A percentile compares a stretch with the other conserved stretches of the same genome.
Evolutionary conservation across 2,888 invertebrate species (phyloP).

Genomic region (Chrysopilus asiliformis): DNA sequence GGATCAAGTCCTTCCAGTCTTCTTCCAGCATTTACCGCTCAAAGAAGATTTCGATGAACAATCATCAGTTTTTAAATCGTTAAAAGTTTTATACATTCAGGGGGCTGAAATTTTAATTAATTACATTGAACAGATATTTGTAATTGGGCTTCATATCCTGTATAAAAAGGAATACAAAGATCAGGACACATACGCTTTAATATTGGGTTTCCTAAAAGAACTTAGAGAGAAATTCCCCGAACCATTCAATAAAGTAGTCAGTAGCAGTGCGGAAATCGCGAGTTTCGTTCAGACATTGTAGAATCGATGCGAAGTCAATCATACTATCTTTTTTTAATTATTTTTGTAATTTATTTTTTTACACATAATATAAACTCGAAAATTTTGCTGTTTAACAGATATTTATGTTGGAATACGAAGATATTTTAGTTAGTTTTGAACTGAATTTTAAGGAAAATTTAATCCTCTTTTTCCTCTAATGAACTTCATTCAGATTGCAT

Average conservation of each 20-base stretch:
- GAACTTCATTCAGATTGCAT: too few relatives aligned
- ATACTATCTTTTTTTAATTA: too few relatives aligned
- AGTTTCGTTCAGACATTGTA: constrained; percentile 22
- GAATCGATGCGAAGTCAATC: too few relatives aligned
- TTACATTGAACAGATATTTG: constrained; percentile 42
- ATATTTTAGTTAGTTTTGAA: too few relatives aligned
- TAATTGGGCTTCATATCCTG: constrained; percentile 41
- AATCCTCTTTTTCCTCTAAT: too few relatives aligned
- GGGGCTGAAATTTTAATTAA: constrained; percentile 42
- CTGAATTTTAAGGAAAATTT: too few relatives aligned
- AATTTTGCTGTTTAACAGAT: too few relatives aligned
- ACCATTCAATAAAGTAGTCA: constrained; percentile 39
- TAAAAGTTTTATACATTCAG: constrained; percentile 47
- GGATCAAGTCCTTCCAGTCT: constrained; percentile 58
- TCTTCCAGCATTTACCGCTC: constrained; percentile 55
- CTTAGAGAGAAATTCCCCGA: constrained; percentile 43
- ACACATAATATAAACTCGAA: too few relatives aligned
- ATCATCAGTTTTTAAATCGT: constrained; percentile 50
- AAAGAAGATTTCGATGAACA: constrained; percentile 63
- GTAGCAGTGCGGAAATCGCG: constrained; percentile 25
- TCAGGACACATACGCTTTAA: constrained; percentile 20
- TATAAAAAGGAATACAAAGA: constrained; percentile 41
- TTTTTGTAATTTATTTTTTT: too few relatives aligned
- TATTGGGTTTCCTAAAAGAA: constrained; percentile 42
- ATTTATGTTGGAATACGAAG: too few relatives aligned